Evolutionary conservation across 2,888 invertebrate species (phyloP), one percentile per base, ranked within the genome.

Genomic region (Poecilobothrus nobilitatus): DNA sequence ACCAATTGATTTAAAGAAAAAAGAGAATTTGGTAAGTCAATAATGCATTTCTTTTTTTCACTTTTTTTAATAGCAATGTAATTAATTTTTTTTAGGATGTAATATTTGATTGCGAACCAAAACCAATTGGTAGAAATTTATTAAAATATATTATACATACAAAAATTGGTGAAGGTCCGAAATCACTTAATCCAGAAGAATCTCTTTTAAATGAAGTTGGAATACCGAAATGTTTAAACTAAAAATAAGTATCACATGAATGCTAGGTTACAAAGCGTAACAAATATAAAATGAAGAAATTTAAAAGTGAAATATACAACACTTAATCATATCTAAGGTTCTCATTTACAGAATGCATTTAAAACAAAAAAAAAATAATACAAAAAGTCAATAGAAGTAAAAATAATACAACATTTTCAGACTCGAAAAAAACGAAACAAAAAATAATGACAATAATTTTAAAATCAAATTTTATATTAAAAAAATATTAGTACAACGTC

Each of bases 131-230:
- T 1, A 75, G 75, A 22, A 90, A 90, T 76, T 78, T 86, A 66
- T 81, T 95, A 15, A 91, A 92, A 77, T 94, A 93, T 81, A 85
- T 94, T 6, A 94, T 95, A 74, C 86, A 90, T 75, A 95, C 95
- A 0, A 87, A 87, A 83, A 85, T 94, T 70, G 95, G 95, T 2
- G 85, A 88, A 69, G 95, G 95, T 0, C 94, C 95, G 10, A 83
- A 84, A 73, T 74, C 76, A 70, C 68, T 80, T 9, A 67, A 71
- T 12, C 80, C 83, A 70, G 75, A 78, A 1, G 76, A 83, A 69
- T 86, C 87, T 78, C 80, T 88, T 20, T 74, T 88, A 65, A 80
- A 82, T 72, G 78, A 80, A 71, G 76, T 78, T 70, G 87, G 87
- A 37, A 71, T 80, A 64, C 86, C 86, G 63, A 70, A 70, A 33